Evolutionary conservation across 2,113 vertebrate genomes (phyloP).

Genomic region (Mobula hypostoma): DNA sequence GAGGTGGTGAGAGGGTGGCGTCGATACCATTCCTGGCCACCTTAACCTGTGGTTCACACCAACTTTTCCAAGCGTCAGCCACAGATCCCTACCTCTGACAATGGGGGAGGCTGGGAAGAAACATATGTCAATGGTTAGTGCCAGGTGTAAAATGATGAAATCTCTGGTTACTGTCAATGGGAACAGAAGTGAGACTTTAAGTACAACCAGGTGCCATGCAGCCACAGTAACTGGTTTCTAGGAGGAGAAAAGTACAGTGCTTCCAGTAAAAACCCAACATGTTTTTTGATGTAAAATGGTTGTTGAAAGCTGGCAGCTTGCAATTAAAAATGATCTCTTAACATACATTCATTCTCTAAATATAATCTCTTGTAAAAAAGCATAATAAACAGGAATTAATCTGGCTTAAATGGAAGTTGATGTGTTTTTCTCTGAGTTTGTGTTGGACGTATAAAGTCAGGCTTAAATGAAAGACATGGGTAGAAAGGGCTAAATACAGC

Average conservation of each 20-base stretch:
- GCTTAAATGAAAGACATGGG: background rate
- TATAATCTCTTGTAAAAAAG: background rate
- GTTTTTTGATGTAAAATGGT: conserved; percentile 12
- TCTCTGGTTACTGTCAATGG: conserved; percentile 33
- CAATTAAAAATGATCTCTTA: background rate
- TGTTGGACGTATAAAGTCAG: background rate
- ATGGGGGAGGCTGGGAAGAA: background rate
- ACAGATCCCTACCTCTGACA: background rate
- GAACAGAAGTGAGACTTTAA: conserved; percentile 29
- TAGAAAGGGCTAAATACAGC: background rate
- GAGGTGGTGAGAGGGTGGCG: background rate
- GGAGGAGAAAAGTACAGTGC: background rate
- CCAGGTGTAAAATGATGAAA: conserved; percentile 34
- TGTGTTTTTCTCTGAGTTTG: background rate
- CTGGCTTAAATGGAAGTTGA: background rate
- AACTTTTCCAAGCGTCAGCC: background rate
- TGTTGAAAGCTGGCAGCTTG: conserved; percentile 18
- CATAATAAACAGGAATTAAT: background rate
- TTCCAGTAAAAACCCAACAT: background rate
- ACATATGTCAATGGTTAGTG: conserved; percentile 1
- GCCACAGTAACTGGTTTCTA: conserved; percentile 13
- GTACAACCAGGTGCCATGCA: conserved; percentile 32
- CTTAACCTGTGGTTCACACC: background rate
- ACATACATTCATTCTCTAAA: background rate
- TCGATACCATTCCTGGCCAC: background rate